Base-by-base conservation (phyloP, 2,888 invertebrate species). In the Volucella inflata region DNA sequence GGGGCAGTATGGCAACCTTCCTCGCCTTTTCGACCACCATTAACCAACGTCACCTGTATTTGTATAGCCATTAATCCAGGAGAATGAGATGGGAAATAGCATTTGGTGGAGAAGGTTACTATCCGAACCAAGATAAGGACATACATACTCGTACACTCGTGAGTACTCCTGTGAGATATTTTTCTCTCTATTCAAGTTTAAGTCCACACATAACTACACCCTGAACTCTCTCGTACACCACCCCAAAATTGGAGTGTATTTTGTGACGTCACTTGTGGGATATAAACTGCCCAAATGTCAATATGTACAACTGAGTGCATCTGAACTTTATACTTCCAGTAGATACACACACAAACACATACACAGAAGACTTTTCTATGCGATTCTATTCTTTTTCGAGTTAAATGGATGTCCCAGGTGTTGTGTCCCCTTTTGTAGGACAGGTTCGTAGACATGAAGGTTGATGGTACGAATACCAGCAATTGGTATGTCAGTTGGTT, bases 231-330 rank as follows among this genome's bases (percentile, higher is more conserved):
- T 30, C 30, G 30, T 30, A 30, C 6, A 30, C 2, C 30, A 30
- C 6, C 21, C 12, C n/a, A 40, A 16, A n/a, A 4, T 10, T 2
- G 38, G 64, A 9, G 50, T 36, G 46, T 57, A 50, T 6, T 59
- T 59, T 14, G n/a, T 84, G 84, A 84, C 84, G 80, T 84, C 84
- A 84, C 60, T 80, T 79, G 75, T 60, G 71, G 71, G 70, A 71
- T 71, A 67, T 38, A 75, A 51, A 40, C 59, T 62, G 79, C 40
- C 59, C 68, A 79, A 75, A 64, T 83, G 75, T 65, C 75, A 79
- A 53, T 44, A 30, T 30, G 6, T 6, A 44, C 71, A n/a, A n/a
- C n/a, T n/a, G 67, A 67, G 80, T 84, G 84, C 84, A 75, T 74
- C 48, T 57, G 84, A 44, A 84, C 84, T 62, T 64, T 17, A 59